Base-by-base conservation (phyloP, 2,113 vertebrate species). In the Ia io region DNA sequence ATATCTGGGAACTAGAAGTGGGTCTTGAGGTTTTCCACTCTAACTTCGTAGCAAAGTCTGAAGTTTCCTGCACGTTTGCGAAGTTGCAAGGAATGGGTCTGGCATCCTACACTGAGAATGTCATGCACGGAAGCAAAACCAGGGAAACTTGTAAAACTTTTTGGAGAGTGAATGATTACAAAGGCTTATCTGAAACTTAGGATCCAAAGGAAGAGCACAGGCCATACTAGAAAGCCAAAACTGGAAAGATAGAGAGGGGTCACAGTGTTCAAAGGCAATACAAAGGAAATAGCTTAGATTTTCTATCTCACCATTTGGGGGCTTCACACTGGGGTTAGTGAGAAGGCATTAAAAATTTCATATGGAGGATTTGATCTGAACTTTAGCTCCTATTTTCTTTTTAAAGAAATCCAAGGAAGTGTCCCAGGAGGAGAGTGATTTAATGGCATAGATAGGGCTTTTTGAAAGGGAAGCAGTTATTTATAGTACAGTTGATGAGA, bases 401-500 rank as follows among this genome's bases (percentile, higher is more conserved):
- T 67, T 65, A 76, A 53, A 77, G 44, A 87, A 89, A 84, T 49
- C 18, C 37, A 95, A 86, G 59, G 8, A 42, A 84, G 78, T 87
- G 91, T 51, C 73, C 59, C 85, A 77, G 69, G 53, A 96, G 1
- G 56, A n/a, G 67, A 42, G 61, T 18, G 30, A 90, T 65, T 32
- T 95, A 97, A 86, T 1, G 0, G 6, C 83, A 74, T 61, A 82
- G 88, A 7, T n/a, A 74, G 63, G n/a, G 84, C 22, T 95, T 82
- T 93, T 84, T 9, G 73, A 80, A 74, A 96, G 1, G 2, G 82
- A 91, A 90, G 67, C 78, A 53, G 51, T 95, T 94, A 76, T 67
- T 96, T 80, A 47, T 56, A 87, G 49, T 74, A 8, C 84, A 91
- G 32, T 94, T 82, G 76, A 83, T 90, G 90, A 61, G 59, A 86